Conservation (phyloP, 2,888 invertebrate species). For the Trichopoda pennipes region DNA sequence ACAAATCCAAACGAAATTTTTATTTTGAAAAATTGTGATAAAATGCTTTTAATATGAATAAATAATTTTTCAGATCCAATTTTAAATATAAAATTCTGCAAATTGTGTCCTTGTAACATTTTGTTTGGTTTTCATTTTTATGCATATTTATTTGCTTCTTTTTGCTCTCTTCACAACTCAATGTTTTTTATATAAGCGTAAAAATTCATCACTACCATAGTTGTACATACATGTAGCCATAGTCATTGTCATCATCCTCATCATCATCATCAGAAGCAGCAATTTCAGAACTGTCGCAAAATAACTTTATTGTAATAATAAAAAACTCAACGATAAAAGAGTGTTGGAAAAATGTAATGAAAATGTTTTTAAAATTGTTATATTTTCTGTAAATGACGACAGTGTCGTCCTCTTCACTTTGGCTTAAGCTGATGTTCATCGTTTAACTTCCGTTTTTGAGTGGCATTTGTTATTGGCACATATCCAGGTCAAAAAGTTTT, state of each 20-base stretch:
- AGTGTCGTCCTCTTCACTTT: constrained; percentile 38
- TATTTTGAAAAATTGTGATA: too few relatives aligned
- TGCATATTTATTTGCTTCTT: background rate
- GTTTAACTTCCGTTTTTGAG: constrained; percentile 62
- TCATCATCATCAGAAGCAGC: constrained; percentile 12
- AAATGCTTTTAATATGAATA: background rate
- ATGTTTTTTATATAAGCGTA: background rate
- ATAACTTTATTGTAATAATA: constrained; percentile 50
- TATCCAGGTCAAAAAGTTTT: constrained; percentile 66
- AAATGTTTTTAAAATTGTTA: constrained; percentile 34
- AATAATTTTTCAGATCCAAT: background rate
- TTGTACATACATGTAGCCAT: background rate
- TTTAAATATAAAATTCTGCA: constrained; percentile 12
- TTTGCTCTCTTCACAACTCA: background rate
- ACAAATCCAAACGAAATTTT: too few relatives aligned
- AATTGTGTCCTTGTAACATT: constrained; percentile 45
- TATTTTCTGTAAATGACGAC: constrained; percentile 43
- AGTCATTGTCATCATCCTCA: constrained; percentile 20
- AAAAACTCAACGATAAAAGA: background rate
- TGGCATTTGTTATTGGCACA: constrained; percentile 67
- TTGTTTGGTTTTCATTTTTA: constrained; percentile 9
- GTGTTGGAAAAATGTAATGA: constrained; percentile 30
- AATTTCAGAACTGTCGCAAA: constrained; percentile 51
- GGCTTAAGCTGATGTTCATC: constrained; percentile 56
- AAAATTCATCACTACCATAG: background rate